Evolutionary conservation across 2,888 invertebrate genomes (phyloP), one percentile per base, ranked within the genome.

Genomic region (Pollenia angustigena): DNA sequence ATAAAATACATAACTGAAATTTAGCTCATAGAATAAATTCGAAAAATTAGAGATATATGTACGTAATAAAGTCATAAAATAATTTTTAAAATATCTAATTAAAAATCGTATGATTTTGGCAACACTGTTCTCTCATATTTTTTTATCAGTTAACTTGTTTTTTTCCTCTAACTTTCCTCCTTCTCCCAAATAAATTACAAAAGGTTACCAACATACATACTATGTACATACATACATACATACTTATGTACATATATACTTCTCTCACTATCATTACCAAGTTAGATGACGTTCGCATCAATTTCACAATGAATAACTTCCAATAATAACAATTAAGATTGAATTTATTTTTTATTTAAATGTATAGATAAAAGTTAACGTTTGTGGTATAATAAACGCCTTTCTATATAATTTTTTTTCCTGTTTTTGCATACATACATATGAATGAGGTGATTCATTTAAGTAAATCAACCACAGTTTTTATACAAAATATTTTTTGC

Each of bases 371-470:
- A 66, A 50, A 12, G 10, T 23, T 16, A 74, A 46, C 40, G 48
- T 56, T 81, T 72, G 64, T 14, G 71, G 46, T 81, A 76, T 82
- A 48, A 62, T 69, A 44, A 42, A 64, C 62, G 52, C 58, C 81
- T 82, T 82, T 86, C 82, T 75, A 50, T 78, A 81, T 72, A 80
- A 69, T 75, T 81, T 64, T 69, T 52, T 81, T 79, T 86, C 82
- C 79, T 82, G 82, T 86, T 80, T 85, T n/a, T 7, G 52, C 42
- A 42, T 76, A 66, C 18, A 52, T 64, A 62, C 60, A 48, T 18
- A 23, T 16, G 16, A 6, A 52, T 60, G 14, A 2, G 60, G 80
- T 87, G 87, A 87, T 76, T 87, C 87, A 87, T 78, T 71, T n/a
- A 66, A 52, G 12, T n/a, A 10, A 14, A 18, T 10, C 44, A 50